phyloP scores from a whole-genome alignment of 1,140 invertebrate species.

The Triops cancriformis region DNA sequence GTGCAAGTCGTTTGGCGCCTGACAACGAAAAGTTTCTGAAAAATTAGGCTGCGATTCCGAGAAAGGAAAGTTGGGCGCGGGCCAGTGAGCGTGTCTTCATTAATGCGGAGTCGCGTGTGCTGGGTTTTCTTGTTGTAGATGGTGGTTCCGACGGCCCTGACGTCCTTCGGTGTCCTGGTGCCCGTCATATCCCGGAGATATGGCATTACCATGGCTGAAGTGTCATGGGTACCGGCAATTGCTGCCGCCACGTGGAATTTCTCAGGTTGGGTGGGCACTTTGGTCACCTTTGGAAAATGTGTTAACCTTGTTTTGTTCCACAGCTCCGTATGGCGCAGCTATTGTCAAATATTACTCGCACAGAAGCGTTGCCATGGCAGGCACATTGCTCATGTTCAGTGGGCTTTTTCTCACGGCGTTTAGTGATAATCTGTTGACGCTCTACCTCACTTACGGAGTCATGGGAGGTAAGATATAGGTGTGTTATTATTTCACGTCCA shows the following conservation, averaged over 20 bases:
- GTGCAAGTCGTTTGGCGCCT: no score
- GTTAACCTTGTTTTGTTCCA: not conserved
- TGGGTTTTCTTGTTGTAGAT: not conserved
- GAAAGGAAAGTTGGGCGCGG: no score
- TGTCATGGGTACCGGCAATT: conserved; percentile 29
- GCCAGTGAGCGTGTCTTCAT: not conserved
- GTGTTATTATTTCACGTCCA: conserved; percentile 26
- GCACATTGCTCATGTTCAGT: conserved; percentile 19
- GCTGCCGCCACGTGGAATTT: conserved; percentile 25
- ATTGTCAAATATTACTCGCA: conserved; percentile 26
- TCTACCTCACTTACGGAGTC: conserved; percentile 27
- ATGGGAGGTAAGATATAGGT: conserved; percentile 17
- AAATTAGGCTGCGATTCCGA: no score
- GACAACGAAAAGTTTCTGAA: no score
- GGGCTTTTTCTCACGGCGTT: conserved; percentile 21
- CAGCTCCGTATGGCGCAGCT: conserved; percentile 24
- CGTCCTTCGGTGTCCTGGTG: conserved; percentile 27
- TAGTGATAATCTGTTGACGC: conserved; percentile 14
- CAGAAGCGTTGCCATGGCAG: conserved; percentile 22
- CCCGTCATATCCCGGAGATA: conserved; percentile 22
- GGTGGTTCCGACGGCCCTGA: conserved; percentile 26
- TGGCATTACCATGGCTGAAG: conserved; percentile 16
- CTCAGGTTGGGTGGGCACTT: no score
- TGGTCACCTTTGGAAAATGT: not conserved
- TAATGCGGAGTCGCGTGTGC: not conserved